Evolutionary conservation across 2,888 invertebrate species (phyloP), one percentile per base, ranked within the genome.

Genomic region (Rambutsinella grinnellia): DNA sequence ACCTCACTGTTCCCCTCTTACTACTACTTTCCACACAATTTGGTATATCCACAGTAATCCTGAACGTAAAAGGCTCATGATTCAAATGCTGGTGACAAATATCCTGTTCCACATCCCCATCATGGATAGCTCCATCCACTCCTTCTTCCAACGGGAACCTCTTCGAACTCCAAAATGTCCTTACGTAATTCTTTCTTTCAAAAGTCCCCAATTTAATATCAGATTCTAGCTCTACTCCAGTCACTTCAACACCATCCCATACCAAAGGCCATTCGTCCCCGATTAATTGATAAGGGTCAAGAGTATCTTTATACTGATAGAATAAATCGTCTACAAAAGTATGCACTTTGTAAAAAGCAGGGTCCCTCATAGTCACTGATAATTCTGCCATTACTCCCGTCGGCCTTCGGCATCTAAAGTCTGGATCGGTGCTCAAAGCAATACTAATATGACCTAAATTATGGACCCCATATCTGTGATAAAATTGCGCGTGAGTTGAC

Each of bases 271-370:
- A 79, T 2, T 74, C 77, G 0, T 77, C 79, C 1, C 67, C 69
- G 51, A 44, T 36, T 10, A 67, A 46, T n/a, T 78, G 57, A 53
- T 95, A 95, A 3, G 91, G 89, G 0, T 91, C 88, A 27, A 95
- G 87, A 13, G 91, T 91, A 74, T 88, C 88, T 87, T 95, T 95
- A 87, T 92, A 91, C 80, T 91, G 89, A 81, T 90, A 89, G 89
- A 94, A 94, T 28, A 95, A 87, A 82, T 93, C 92, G 84, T 95
- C 93, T 19, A 94, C 88, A 85, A 90, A 92, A 0, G 92, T 89
- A 85, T 95, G 95, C 93, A 93, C 94, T 85, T 93, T 91, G 88
- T 94, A 95, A 89, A 95, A 95, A 21, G 93, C 87, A 0, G 95
- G 94, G 87, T 95, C 95, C 26, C 36, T 89, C 94, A 95, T 94